A percentile compares a stretch with the other conserved stretches of the same genome.
These are phyloP conservation scores for Magallana nippona DNA, from an alignment of 2,888 invertebrate species.

Conservation along the genomic window DNA sequence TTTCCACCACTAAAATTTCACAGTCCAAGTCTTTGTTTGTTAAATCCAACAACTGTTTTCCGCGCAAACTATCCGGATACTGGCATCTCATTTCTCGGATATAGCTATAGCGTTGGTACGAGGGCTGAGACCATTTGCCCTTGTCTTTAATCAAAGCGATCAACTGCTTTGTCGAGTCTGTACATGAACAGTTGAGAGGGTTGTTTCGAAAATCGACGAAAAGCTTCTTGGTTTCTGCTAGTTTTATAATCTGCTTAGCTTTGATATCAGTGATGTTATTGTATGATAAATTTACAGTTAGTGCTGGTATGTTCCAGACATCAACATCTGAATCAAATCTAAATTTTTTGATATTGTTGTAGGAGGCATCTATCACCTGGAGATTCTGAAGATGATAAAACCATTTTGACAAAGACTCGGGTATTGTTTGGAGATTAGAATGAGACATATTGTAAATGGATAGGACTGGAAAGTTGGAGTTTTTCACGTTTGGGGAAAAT, in stretches of 20 bases:
- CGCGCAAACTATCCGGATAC: conserved; percentile 51
- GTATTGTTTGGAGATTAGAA: conserved; percentile 14
- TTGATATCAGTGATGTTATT: conserved; percentile 64
- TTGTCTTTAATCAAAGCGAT: conserved; percentile 47
- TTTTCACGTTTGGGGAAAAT: conserved; percentile 56
- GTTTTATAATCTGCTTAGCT: conserved; percentile 54
- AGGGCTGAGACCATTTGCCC: conserved; percentile 44
- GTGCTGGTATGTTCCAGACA: conserved; percentile 45
- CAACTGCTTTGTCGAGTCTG: conserved; percentile 52
- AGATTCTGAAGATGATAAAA: conserved; percentile 62
- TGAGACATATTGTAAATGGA: conserved; percentile 55
- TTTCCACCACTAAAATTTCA: conserved; percentile 44
- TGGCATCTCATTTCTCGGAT: conserved; percentile 56
- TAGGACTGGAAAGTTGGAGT: conserved; percentile 58
- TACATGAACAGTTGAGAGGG: conserved; percentile 63
- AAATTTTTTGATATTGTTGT: conserved; percentile 63
- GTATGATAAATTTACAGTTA: conserved; percentile 57
- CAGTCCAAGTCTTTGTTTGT: conserved; percentile 51
- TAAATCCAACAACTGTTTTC: conserved; percentile 50
- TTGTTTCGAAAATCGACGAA: conserved; percentile 62
- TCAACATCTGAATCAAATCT: conserved; percentile 55
- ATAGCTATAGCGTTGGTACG: conserved; percentile 52
- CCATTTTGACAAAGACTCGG: conserved; percentile 53
- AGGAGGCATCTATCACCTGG: conserved; percentile 63
- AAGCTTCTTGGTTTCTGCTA: conserved; percentile 56